These are phyloP conservation scores for Baryphthengus martii DNA, from an alignment of 2,113 vertebrate species.

Conservation along the genomic window DNA sequence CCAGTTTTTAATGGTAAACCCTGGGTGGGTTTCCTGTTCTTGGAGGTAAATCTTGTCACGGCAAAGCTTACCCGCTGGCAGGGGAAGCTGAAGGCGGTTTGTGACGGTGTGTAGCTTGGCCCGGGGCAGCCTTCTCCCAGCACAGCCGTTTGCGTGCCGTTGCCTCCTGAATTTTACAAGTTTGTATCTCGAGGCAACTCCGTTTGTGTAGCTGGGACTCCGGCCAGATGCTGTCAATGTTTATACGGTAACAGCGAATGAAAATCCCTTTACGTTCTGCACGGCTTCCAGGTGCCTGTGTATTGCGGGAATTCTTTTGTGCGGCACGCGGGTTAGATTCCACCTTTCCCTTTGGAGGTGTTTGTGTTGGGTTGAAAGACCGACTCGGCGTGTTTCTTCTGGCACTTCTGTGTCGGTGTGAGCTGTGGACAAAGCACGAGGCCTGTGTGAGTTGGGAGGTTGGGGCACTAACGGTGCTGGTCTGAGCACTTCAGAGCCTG, in stretches of 20 bases:
- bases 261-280: not conserved
- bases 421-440: not conserved
- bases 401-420: not conserved
- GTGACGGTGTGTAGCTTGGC: not conserved
- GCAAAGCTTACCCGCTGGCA: rapidly evolving
- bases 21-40: not conserved
- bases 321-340: not conserved
- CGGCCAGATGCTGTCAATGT: not conserved
- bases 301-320: not conserved
- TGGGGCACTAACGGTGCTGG: not conserved
- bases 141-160: not conserved
- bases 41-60: no score
- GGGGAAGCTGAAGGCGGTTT: not conserved
- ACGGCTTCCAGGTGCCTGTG: not conserved
- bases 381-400: not conserved
- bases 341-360: not conserved
- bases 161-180: not conserved
- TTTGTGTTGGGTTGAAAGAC: not conserved
- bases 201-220: not conserved
- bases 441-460: not conserved
- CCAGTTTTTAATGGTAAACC: rapidly evolving
- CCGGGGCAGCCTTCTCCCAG: not conserved
- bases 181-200: not conserved
- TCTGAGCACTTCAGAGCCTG: not conserved
- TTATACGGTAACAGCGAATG: not conserved